Base-by-base conservation (phyloP, 1,140 invertebrate species). In the Alviniconcha marisindica region DNA sequence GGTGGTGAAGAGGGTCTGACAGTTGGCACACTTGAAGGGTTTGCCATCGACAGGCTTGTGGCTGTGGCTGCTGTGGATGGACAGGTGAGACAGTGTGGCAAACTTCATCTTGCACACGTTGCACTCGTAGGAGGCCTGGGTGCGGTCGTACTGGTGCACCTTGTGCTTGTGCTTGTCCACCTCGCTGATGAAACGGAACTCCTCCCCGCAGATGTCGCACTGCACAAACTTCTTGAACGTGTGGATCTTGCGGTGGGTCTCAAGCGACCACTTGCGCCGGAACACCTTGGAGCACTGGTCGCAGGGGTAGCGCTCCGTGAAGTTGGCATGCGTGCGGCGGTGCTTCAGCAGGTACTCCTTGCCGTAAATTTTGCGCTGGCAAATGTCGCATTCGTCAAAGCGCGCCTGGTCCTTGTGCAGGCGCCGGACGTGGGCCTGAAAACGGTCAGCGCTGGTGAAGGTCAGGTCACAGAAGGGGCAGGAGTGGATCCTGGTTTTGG, bases 171-270 rank as follows among this genome's bases (percentile, higher is more conserved):
- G 84, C 44, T 85, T 85, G 2, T 85, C 84, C 31, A 85, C 84
- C 56, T 85, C 84, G 21, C 77, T 83, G 24, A 85, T 77, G 76
- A 85, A 85, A 18, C 84, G 81, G 42, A 85, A 85, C 73, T 85
- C 81, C 48, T 85, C 81, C 31, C 82, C 84, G 79, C 84, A 85
- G 18, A 85, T 85, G 48, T 85, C 84, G 54, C 84, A 85, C 24
- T 63, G 78, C 3, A 85, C 38, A 77, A 85, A 85, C 60, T 83
- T 85, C 71, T 81, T 83, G 44, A 85, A 85, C 18, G 84, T 63
- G 73, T 85, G 84, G 60, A 85, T 79, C 51, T 83, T 85, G 28
- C 79, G 78, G 48, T 85, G 84, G 51, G 82, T 82, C 54, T 82
- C 73, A 24, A 85, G 54, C 21, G 84, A 77, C 42, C 51, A 85